phyloP scores from a whole-genome alignment of 1,140 invertebrate species.

The Lysiphlebus fabarum region DNA sequence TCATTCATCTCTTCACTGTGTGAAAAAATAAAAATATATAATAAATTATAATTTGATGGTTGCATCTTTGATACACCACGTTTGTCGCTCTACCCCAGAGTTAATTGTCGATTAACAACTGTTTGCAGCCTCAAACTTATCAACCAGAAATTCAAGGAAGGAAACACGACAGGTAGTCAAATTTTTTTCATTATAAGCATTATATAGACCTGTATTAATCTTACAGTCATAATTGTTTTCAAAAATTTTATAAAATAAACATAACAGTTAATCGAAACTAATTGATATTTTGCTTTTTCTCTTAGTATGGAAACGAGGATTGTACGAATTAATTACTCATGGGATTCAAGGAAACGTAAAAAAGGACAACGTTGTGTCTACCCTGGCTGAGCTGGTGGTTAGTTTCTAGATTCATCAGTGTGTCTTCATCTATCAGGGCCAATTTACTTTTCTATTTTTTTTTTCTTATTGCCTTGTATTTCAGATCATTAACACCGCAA shows the following conservation, averaged over 20 bases:
- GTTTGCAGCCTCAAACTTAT: slow-evolving; percentile 56
- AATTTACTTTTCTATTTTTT: slow-evolving; percentile 4
- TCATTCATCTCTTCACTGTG: slow-evolving; percentile 33
- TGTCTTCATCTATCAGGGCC: too few relatives aligned
- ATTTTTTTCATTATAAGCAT: slow-evolving; percentile 1
- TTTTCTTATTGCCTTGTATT: too few relatives aligned
- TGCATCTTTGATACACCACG: slow-evolving; percentile 31
- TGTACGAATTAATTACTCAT: slow-evolving; percentile 65
- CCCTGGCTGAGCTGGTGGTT: slow-evolving; percentile 68
- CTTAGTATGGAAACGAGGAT: slow-evolving; percentile 52
- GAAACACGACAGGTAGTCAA: slow-evolving; percentile 46
- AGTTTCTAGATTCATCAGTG: slow-evolving; percentile 35
- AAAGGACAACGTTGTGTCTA: slow-evolving; percentile 66
- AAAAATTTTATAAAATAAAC: too few relatives aligned
- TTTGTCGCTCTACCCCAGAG: slow-evolving; percentile 41
- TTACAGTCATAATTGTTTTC: too few relatives aligned
- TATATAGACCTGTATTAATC: too few relatives aligned
- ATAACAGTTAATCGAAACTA: background rate
- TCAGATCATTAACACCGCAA: slow-evolving; percentile 69
- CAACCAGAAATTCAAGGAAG: slow-evolving; percentile 54
- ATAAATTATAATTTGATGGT: slow-evolving; percentile 34
- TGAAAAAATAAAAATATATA: slow-evolving; percentile 27
- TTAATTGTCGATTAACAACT: slow-evolving; percentile 53
- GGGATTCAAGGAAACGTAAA: slow-evolving; percentile 67
- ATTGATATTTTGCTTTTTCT: slow-evolving; percentile 21